Conservation (phyloP, 2,888 invertebrate genomes). For the Drosophila fulvimacula region DNA sequence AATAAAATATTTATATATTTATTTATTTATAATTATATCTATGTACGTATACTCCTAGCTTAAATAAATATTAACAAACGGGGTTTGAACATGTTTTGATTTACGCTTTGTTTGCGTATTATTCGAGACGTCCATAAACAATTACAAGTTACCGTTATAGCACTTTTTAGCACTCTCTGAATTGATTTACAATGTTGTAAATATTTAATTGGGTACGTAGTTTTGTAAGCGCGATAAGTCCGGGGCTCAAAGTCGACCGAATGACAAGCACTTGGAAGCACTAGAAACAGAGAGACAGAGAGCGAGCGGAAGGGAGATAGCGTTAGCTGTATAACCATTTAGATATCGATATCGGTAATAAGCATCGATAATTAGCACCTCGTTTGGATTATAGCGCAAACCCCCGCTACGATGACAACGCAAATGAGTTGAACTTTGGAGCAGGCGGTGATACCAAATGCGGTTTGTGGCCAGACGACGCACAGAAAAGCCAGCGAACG, state of each 20-base stretch:
- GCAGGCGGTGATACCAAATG: constrained; percentile 3
- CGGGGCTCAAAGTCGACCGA: constrained; percentile 34
- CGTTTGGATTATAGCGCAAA: constrained; percentile 5
- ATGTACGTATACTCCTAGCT: too few relatives aligned
- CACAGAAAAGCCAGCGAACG: background rate
- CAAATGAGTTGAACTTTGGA: constrained; percentile 43
- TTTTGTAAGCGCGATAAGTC: constrained; percentile 19
- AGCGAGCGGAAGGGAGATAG: background rate
- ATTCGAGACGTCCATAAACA: constrained; percentile 10
- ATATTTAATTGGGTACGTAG: constrained; percentile 3
- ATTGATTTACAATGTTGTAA: constrained; percentile 23
- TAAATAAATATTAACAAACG: constrained; percentile 7
- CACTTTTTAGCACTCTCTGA: background rate
- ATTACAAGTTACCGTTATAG: background rate
- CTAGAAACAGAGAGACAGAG: background rate
- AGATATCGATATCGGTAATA: constrained; percentile 28
- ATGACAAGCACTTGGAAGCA: constrained; percentile 8
- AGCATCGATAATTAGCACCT: constrained; percentile 12
- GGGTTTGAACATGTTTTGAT: constrained; percentile 17
- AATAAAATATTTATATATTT: too few relatives aligned
- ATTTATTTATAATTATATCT: too few relatives aligned
- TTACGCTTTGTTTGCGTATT: constrained; percentile 16
- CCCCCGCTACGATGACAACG: constrained; percentile 12
- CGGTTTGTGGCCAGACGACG: constrained; percentile 2
- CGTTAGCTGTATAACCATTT: constrained; percentile 1